phyloP scores from a whole-genome alignment of 2,113 vertebrate genomes.

The Osmerus eperlanus region DNA sequence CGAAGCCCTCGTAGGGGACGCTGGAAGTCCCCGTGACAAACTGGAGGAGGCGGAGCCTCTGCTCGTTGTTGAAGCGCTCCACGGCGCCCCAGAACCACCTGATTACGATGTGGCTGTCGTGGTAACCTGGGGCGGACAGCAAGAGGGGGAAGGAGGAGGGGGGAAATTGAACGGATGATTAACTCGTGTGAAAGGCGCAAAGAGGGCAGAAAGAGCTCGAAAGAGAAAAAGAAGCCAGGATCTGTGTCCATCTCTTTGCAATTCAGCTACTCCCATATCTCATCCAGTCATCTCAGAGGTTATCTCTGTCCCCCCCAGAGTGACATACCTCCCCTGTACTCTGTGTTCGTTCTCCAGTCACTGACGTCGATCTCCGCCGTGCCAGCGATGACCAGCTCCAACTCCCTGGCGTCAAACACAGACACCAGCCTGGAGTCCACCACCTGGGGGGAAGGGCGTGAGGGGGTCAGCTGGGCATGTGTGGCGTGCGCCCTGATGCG shows the following conservation, averaged over 20 bases:
- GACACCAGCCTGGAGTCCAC: conserved; percentile 96
- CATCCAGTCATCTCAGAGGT: no score
- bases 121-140: conserved; percentile 79
- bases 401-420: conserved; percentile 93
- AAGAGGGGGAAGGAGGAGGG: neutral
- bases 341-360: conserved; percentile 94
- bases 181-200: neutral
- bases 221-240: neutral
- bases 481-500: neutral
- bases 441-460: conserved; percentile 72
- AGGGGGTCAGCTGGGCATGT: neutral
- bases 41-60: conserved; percentile 89
- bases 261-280: neutral
- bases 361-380: conserved; percentile 95
- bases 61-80: conserved; percentile 96
- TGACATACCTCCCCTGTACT: conserved; percentile 91
- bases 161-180: no score
- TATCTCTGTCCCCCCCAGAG: no score
- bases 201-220: neutral
- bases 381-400: conserved; percentile 96
- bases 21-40: conserved; percentile 97
- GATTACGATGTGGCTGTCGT: conserved; percentile 95
- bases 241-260: neutral
- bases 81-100: conserved; percentile 97
- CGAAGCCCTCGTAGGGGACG: conserved; percentile 95